Base-by-base conservation (phyloP, 2,888 invertebrate genomes). In the Eueremaeus valkanovi region DNA sequence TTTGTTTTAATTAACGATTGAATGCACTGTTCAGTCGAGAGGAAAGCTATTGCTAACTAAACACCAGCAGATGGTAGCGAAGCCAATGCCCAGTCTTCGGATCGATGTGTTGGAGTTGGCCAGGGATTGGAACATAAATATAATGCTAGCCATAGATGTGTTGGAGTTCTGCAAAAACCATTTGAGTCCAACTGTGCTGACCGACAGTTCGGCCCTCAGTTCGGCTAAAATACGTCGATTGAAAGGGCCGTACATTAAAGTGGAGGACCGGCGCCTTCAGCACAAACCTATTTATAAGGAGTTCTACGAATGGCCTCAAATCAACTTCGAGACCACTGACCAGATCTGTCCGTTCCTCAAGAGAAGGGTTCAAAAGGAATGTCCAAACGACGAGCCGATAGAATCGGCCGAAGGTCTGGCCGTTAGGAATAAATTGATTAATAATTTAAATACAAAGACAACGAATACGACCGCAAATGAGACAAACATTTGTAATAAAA, bases 271-370 rank as follows among this genome's bases (percentile, higher is more conserved):
- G 21, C 40, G 45, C 2, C 29, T 58, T 16, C 51, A 73, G 33
- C 61, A 61, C 31, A 61, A 36, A 63, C 58, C 75, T 0, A 27
- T 24, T 31, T 72, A 73, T 49, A 75, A 75, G 40, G 75, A 73
- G 58, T 66, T 75, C 13, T 13, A 13, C 18, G 73, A 73, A n/a
- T 75, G 75, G 75, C 75, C 75, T 0, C 18, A 73, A 33, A 73
- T 75, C 5, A 75, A 75, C 45, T 73, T 36, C 11, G 75, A 75
- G 24, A 58, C 16, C 27, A 36, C 73, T 6, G 45, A 58, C 1
- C 40, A 42, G n/a, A 31, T 61, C 24, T 75, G 75, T 70, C 75
- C 75, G 6, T 75, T 75, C 40, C 21, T 61, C 21, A 75, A 72
- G 51, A 45, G 18, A n/a, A 72, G 49, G n/a, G 18, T 72, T 27